Base-by-base conservation (phyloP, 37 sponge, comb jelly and placozoan species). In the Dysidea cf. avara region DNA sequence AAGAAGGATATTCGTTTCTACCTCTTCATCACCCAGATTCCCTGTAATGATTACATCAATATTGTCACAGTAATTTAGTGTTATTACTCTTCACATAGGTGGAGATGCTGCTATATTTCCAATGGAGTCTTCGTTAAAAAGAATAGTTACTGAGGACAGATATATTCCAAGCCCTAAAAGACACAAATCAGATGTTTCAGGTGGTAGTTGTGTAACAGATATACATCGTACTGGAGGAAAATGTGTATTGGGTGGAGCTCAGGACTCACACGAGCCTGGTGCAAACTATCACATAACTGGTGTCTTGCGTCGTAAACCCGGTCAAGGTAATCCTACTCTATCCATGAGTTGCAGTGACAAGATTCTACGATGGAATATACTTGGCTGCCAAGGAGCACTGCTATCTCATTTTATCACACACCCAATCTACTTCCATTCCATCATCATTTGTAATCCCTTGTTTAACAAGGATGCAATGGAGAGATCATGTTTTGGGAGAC, bases 321-420 rank as follows among this genome's bases (percentile, higher is more conserved):
- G 94, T 2, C 76, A 89, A 25, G 94, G 94, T 21, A 78, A 92
- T 34, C 94, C 89, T 18, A 92, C 94, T 26, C 56, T 67, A 31
- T 75, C 76, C 71, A 88, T 88, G 86, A 84, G 89, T 2, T 92
- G 94, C 70, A 88, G 90, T 64, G 94, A 92, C 57, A 92, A 92
- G 68, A 74, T 92, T 56, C 34, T 87, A 53, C 78, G 86, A 11
- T 92, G 94, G 94, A 92, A 84, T 61, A 64, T 88, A 47, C 46
- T 92, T 2, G 94, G 94, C 0, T 74, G 69, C 33, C 94, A 92
- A 68, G 94, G 94, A 62, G 94, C 89, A 14, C 72, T 88, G 7
- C 82, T 88, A 14, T 37, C 75, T 30, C 81, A 85, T 75, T 76
- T 84, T 39, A 21, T 92, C 17, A 33, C 59, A 12, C 71, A 65